These are phyloP conservation scores for Oceanites oceanicus DNA, from an alignment of 2,113 vertebrate genomes.

Conservation along the genomic window DNA sequence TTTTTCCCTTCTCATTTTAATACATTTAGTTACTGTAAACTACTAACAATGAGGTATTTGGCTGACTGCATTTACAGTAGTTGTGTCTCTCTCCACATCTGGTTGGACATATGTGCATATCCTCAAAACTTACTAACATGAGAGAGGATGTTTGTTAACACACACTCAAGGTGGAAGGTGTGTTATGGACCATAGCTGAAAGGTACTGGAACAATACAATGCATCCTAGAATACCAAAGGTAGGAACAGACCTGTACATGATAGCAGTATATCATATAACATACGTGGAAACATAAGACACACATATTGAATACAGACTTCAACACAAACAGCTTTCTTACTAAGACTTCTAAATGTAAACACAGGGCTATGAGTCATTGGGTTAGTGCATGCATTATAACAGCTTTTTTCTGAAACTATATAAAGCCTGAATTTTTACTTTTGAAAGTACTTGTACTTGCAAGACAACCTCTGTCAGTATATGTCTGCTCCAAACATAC, in stretches of 20 bases:
- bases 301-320: neutral
- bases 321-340: neutral
- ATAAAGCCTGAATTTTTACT: neutral
- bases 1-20: neutral
- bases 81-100: neutral
- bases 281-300: neutral
- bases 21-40: neutral
- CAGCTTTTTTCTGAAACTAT: neutral
- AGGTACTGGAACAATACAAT: neutral
- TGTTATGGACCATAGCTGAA: neutral
- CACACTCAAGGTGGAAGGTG: neutral
- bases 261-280: neutral
- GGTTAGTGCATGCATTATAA: neutral
- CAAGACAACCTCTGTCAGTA: neutral
- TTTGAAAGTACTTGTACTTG: neutral
- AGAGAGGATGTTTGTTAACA: neutral
- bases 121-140: neutral
- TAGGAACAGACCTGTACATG: neutral
- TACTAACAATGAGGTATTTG: neutral
- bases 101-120: neutral
- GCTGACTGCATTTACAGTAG: neutral
- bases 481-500: neutral
- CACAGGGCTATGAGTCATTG: neutral
- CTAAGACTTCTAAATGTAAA: neutral
- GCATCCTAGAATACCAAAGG: neutral